phyloP scores from a whole-genome alignment of 2,888 invertebrate genomes.

The Poecilus cupreus region DNA sequence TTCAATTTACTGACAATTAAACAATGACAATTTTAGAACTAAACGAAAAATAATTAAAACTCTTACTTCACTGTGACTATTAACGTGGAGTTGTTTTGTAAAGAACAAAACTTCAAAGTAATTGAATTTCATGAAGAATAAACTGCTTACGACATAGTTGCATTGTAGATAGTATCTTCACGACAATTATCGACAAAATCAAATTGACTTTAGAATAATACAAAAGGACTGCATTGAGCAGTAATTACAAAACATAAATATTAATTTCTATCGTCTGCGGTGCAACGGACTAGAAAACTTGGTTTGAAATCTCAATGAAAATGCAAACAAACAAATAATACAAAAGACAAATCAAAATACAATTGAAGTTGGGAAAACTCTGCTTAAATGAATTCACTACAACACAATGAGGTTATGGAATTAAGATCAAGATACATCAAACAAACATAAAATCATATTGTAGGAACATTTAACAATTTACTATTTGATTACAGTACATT shows the following conservation, averaged over 20 bases:
- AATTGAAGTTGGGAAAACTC: neutral
- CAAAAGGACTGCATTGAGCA: constrained; percentile 12
- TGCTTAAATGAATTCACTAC: neutral
- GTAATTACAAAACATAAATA: constrained; percentile 31
- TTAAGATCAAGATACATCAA: neutral
- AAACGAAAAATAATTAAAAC: constrained; percentile 28
- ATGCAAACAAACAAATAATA: neutral
- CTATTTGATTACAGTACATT: too few species aligned
- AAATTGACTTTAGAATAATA: constrained; percentile 17
- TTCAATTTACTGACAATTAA: neutral
- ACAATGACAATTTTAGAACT: neutral
- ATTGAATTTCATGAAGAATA: constrained; percentile 27
- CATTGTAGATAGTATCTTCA: neutral
- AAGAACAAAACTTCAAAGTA: constrained; percentile 11
- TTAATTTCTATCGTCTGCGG: neutral
- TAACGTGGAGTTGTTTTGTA: neutral
- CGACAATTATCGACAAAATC: constrained; percentile 10
- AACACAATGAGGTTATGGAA: neutral
- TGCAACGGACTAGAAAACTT: neutral
- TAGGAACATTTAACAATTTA: too few species aligned
- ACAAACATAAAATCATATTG: too few species aligned
- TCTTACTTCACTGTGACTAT: constrained; percentile 1
- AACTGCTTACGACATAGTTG: constrained; percentile 8
- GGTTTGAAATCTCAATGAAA: neutral
- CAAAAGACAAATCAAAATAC: neutral